Evolutionary conservation across 2,113 vertebrate genomes (phyloP), one percentile per base, ranked within the genome.

Genomic region (Sphyrna mokarran): DNA sequence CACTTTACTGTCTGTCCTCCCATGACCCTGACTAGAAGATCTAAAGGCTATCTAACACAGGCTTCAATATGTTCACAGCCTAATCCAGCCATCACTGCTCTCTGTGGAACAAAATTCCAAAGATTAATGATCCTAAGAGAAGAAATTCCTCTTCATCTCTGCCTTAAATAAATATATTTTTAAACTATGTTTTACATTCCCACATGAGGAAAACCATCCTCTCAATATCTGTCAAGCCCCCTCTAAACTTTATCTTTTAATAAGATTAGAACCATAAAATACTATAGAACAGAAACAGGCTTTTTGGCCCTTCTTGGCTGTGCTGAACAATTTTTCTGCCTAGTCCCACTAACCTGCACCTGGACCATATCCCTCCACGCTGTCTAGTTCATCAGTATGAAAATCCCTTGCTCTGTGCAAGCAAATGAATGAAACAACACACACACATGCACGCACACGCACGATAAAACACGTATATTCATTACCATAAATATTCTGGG

Each of bases 401-500:
- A 89, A 16, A 89, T 61, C 33, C 48, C 86, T 16, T 54, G 54
- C 10, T 90, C 4, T 26, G 4, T 90, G 29, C n/a, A 18, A 91
- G 1, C 29, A 86, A 23, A 48, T 43, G 40, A 20, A 10, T 18
- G 7, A 86, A n/a, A 14, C 58, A 78, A 54, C 48, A 5, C 48
- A 54, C 48, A 54, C 48, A 54, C 48, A 48, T 48, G 43, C 61
- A 63, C 61, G 13, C 61, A 61, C 86, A 89, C 4, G 29, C 0
- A 8, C 6, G 14, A 66, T n/a, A 23, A 69, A 94, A 66, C 33
- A 69, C 69, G n/a, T 33, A 43, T 14, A 40, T 3, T 72, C 66
- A 29, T 98, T 98, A 99, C 99, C 99, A 0, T 99, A 99, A 72
- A 99, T 98, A 96, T 97, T 97, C 96, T 98, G 98, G 0, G 99